phyloP scores from a whole-genome alignment of 1,140 invertebrate genomes.

The Ericerus pela region DNA sequence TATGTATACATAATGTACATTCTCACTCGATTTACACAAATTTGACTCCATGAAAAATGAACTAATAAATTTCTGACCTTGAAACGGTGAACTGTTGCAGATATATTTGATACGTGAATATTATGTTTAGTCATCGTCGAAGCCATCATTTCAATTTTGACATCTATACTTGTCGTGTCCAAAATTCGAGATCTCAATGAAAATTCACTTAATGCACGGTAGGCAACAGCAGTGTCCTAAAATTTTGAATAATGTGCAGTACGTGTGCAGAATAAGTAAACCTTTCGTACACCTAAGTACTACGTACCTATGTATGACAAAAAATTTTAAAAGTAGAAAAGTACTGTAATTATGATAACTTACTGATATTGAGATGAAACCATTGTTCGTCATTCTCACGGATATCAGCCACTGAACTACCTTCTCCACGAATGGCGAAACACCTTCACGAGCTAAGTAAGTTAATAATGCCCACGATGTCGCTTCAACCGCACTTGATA shows the following conservation, averaged over 20 bases:
- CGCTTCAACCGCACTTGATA: slow-evolving; percentile 37
- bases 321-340: slow-evolving; percentile 3
- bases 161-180: slow-evolving; percentile 39
- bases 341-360: slow-evolving; percentile 14
- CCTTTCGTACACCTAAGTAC: no score
- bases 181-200: slow-evolving; percentile 39
- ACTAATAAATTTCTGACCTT: background rate
- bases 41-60: no score
- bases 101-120: slow-evolving; percentile 25
- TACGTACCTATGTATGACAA: no score
- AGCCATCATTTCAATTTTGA: slow-evolving; percentile 34
- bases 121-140: slow-evolving; percentile 22
- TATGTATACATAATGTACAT: no score
- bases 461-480: slow-evolving; percentile 43
- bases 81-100: background rate
- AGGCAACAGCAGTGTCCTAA: slow-evolving; percentile 41
- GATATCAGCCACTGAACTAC: slow-evolving; percentile 44
- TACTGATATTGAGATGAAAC: slow-evolving; percentile 42
- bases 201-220: slow-evolving; percentile 43
- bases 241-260: slow-evolving; percentile 15
- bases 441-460: slow-evolving; percentile 34
- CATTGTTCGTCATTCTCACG: slow-evolving; percentile 39
- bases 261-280: no score
- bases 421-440: slow-evolving; percentile 30
- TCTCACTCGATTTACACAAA: no score